A percentile compares a stretch with the other conserved stretches of the same genome.
phyloP scores from a whole-genome alignment of 2,797 vertebrate species.

The Phalloptychus januarius region DNA sequence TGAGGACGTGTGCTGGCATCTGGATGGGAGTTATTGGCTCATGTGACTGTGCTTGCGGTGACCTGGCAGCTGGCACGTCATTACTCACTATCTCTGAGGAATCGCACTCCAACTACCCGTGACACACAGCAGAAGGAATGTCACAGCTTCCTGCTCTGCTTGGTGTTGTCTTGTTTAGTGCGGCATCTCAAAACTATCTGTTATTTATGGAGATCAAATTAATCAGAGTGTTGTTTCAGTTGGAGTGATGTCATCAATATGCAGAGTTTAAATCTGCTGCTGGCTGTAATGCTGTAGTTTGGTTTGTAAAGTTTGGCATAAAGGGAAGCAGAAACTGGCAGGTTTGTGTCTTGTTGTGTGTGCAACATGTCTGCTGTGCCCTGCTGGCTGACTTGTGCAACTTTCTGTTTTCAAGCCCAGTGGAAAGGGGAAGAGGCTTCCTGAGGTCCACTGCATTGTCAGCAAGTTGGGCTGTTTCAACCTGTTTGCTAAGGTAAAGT shows the following conservation, averaged over 20 bases:
- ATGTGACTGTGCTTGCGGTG: conserved; percentile 29
- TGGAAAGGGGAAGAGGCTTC: conserved; percentile 94
- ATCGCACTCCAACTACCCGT: conserved; percentile 55
- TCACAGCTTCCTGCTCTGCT: conserved; percentile 30
- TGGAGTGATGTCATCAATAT: conserved; percentile 12
- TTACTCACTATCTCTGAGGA: conserved; percentile 65
- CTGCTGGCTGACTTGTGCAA: conserved; percentile 35
- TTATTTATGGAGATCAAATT: conserved; percentile 2
- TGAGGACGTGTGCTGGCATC: conserved; percentile 32
- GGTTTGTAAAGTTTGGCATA: not conserved
- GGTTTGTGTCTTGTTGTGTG: not conserved
- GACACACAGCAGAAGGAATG: conserved; percentile 60
- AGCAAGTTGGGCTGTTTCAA: conserved; percentile 98
- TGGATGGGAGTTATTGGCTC: conserved; percentile 49
- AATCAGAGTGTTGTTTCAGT: conserved; percentile 7
- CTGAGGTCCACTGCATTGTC: conserved; percentile 96
- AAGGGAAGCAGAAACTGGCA: not conserved
- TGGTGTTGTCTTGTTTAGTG: conserved; percentile 14
- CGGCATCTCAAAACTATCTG: not conserved
- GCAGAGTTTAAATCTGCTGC: conserved; percentile 19
- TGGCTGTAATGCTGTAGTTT: not conserved
- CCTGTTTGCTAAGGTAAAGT: conserved; percentile 95
- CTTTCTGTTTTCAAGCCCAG: conserved; percentile 84
- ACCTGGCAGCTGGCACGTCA: conserved; percentile 49
- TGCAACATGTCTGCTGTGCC: not conserved